These are phyloP conservation scores for Raja brachyura DNA, from an alignment of 2,113 vertebrate species.

Conservation along the genomic window DNA sequence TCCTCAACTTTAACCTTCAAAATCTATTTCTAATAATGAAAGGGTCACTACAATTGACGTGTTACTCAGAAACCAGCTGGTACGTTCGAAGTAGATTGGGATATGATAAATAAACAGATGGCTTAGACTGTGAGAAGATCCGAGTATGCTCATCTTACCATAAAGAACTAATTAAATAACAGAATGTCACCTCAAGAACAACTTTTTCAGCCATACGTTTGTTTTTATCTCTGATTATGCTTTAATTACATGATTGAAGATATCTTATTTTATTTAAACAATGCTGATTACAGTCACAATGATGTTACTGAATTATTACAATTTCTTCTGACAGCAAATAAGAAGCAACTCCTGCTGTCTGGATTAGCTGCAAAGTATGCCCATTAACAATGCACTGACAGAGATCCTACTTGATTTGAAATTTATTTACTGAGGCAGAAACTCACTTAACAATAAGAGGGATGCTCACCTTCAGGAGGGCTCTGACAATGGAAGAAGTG, in stretches of 20 bases:
- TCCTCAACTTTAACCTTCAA: slow-evolving; percentile 11
- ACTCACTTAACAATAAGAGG: neutral
- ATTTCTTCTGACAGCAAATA: neutral
- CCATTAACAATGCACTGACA: neutral
- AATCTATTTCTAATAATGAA: slow-evolving; percentile 3
- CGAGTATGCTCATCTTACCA: neutral
- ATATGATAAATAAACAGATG: slow-evolving; percentile 21
- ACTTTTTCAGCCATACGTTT: neutral
- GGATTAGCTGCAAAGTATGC: slow-evolving; percentile 26
- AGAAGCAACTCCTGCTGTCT: slow-evolving; percentile 3
- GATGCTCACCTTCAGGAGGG: neutral
- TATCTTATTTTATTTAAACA: slow-evolving; percentile 15
- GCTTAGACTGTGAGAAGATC: slow-evolving; percentile 24
- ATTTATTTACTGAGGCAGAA: neutral
- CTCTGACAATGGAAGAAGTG: neutral
- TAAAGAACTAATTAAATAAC: slow-evolving; percentile 38
- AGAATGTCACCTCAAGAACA: slow-evolving; percentile 35
- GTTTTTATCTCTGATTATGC: slow-evolving; percentile 34
- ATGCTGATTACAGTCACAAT: slow-evolving; percentile 3
- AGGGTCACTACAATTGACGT: slow-evolving; percentile 18
- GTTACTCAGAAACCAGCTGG: slow-evolving; percentile 16
- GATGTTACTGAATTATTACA: neutral
- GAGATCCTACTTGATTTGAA: neutral
- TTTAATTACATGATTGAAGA: slow-evolving; percentile 26
- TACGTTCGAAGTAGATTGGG: slow-evolving; percentile 36